These are phyloP conservation scores for Aphyosemion australe DNA, from an alignment of 2,113 vertebrate genomes.

Conservation along the genomic window DNA sequence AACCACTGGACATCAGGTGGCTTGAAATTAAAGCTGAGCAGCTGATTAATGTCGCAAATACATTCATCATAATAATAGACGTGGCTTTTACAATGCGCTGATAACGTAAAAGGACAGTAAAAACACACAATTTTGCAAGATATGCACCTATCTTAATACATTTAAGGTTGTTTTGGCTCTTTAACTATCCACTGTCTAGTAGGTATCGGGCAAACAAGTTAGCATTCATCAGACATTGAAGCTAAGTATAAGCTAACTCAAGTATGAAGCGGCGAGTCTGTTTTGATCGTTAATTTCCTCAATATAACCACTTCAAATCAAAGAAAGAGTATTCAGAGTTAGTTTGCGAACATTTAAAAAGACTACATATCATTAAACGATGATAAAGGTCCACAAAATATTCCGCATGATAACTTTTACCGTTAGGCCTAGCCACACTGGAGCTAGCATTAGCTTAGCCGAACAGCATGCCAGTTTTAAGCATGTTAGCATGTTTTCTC, in stretches of 20 bases:
- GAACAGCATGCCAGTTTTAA: background rate
- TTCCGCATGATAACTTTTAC: background rate
- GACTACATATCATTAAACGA: rapidly evolving
- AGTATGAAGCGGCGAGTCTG: background rate
- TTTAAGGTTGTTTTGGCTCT: no score
- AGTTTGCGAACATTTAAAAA: background rate
- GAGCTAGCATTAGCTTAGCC: background rate
- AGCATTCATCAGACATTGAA: background rate
- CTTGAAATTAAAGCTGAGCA: no score
- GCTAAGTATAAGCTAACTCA: background rate
- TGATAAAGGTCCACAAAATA: background rate
- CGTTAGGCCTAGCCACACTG: slow-evolving; percentile 20
- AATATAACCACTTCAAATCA: background rate
- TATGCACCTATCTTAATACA: no score
- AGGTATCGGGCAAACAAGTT: background rate
- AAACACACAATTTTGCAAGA: no score
- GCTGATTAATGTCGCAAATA: no score
- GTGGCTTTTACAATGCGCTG: no score
- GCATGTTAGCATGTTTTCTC: background rate
- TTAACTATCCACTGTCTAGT: no score
- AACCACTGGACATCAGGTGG: no score
- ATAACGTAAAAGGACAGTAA: no score
- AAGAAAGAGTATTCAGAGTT: rapidly evolving
- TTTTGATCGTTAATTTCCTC: background rate
- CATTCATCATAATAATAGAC: no score